phyloP scores from a whole-genome alignment of 2,113 vertebrate genomes.

The Petroica traversi region DNA sequence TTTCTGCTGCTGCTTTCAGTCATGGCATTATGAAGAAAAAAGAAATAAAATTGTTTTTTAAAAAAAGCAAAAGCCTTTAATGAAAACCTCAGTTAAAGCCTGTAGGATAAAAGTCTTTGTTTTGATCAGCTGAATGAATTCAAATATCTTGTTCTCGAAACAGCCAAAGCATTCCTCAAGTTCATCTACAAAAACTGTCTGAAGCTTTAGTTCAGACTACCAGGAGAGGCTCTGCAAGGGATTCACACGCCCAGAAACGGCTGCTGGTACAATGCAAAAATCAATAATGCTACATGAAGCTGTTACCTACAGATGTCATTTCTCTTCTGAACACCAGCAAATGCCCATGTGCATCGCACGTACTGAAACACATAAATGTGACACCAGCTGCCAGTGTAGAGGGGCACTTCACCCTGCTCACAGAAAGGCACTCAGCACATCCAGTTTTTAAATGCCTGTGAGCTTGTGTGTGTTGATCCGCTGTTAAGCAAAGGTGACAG shows the following conservation, averaged over 20 bases:
- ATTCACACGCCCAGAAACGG: background rate
- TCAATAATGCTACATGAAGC: background rate
- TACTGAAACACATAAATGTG: background rate
- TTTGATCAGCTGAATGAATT: background rate
- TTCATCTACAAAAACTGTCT: background rate
- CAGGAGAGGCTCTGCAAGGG: background rate
- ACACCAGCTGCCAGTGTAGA: background rate
- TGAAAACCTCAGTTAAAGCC: background rate
- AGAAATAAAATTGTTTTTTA: no score
- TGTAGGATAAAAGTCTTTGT: background rate
- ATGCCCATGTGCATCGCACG: accelerated
- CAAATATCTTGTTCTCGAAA: background rate
- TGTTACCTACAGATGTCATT: background rate
- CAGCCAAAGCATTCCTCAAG: background rate
- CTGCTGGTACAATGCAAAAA: background rate
- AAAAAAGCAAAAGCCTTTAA: background rate
- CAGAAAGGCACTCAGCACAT: background rate
- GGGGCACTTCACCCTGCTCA: background rate
- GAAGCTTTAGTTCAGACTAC: background rate
- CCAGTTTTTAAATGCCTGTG: background rate
- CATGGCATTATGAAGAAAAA: background rate
- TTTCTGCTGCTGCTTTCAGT: background rate
- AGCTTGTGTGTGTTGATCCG: background rate
- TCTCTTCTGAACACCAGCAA: background rate
- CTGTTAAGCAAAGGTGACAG: background rate